Evolutionary conservation across 2,113 vertebrate species (phyloP).

Genomic region (Nothoprocta perdicaria): DNA sequence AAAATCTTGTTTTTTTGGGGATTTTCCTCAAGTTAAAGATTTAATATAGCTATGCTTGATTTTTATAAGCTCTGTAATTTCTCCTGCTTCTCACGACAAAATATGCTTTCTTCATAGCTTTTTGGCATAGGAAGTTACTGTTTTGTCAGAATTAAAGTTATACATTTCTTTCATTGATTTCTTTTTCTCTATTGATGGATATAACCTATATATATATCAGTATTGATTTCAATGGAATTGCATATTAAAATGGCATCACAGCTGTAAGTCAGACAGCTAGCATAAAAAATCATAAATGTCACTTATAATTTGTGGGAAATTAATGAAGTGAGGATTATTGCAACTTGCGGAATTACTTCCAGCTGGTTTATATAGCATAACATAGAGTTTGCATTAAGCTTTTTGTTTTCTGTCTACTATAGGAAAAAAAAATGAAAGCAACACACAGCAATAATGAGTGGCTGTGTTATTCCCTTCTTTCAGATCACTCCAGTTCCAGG

Average conservation of each 20-base stretch:
- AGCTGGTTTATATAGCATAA: constrained; percentile 38
- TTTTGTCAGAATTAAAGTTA: not conserved
- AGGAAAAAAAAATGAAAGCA: constrained; percentile 54
- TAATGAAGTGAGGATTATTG: constrained; percentile 35
- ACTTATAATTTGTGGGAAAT: constrained; percentile 41
- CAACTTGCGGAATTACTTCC: constrained; percentile 43
- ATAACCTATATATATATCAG: not conserved
- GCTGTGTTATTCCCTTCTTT: constrained; percentile 73
- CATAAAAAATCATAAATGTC: not conserved
- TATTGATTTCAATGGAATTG: not conserved
- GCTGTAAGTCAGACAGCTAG: not conserved
- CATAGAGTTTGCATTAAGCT: constrained; percentile 63
- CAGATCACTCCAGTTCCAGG: constrained; percentile 95
- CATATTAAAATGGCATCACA: not conserved
- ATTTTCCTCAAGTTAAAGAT: not conserved
- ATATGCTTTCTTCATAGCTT: not conserved
- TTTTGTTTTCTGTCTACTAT: constrained; percentile 67
- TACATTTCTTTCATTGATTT: not conserved
- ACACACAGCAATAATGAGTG: constrained; percentile 60
- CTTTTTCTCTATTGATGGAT: not conserved
- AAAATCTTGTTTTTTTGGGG: not conserved
- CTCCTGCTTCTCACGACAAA: not conserved
- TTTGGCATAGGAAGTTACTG: not conserved
- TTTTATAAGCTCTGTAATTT: not conserved
- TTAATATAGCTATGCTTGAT: not conserved